A percentile compares a stretch with the other conserved stretches of the same genome.
These are phyloP conservation scores for Callithrix jacchus DNA, from an alignment of 2,113 vertebrate species.

Conservation along the genomic window DNA sequence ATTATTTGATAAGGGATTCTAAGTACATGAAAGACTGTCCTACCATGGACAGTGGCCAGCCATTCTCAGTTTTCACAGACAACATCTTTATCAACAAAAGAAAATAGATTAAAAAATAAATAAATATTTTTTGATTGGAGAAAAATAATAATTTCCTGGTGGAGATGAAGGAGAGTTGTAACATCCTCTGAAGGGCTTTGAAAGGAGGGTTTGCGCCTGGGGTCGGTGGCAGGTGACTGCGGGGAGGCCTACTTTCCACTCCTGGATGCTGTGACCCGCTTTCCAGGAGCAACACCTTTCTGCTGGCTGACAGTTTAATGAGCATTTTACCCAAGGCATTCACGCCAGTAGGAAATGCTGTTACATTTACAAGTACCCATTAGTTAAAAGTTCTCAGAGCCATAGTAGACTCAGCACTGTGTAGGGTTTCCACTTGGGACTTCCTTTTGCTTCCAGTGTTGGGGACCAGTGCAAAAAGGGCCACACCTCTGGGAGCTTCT, in stretches of 20 bases:
- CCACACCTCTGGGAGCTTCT: slow-evolving; percentile 43
- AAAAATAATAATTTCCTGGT: slow-evolving; percentile 39
- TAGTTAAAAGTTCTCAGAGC: slow-evolving; percentile 84
- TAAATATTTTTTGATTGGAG: not conserved
- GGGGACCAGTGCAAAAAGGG: slow-evolving; percentile 55
- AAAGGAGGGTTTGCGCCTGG: not conserved
- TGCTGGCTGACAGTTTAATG: slow-evolving; percentile 86
- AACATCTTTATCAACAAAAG: not conserved
- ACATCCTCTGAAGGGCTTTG: slow-evolving; percentile 5
- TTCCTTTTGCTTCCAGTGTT: slow-evolving; percentile 67
- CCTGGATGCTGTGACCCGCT: slow-evolving; percentile 52
- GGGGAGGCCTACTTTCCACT: not conserved
- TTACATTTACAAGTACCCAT: slow-evolving; percentile 88
- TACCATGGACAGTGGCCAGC: not conserved
- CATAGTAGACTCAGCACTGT: slow-evolving; percentile 78
- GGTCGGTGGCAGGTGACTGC: not conserved
- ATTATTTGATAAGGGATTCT: not conserved
- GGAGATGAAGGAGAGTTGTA: not conserved
- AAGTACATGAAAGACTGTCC: not conserved
- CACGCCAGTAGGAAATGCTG: slow-evolving; percentile 86
- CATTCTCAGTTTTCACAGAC: not conserved
- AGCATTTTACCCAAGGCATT: slow-evolving; percentile 86
- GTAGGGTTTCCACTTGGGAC: slow-evolving; percentile 73
- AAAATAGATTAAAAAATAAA: not conserved
- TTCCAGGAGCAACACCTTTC: slow-evolving; percentile 81